A percentile compares a stretch with the other conserved stretches of the same genome.
These are phyloP conservation scores for Rhipidura dahli DNA, from an alignment of 2,113 vertebrate genomes.

Conservation along the genomic window DNA sequence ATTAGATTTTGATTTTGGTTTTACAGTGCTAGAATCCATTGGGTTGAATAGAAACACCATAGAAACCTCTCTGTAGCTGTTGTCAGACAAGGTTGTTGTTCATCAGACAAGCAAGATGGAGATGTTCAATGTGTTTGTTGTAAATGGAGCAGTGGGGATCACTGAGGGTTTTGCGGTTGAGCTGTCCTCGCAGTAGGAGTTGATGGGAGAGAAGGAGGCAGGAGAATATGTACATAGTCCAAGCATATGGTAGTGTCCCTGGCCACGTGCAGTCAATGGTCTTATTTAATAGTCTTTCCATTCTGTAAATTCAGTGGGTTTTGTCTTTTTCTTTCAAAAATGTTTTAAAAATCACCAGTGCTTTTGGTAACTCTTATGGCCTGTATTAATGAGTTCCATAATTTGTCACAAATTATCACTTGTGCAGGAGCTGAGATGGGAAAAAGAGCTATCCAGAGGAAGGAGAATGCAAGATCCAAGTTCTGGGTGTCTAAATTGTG, in stretches of 20 bases:
- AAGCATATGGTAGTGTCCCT: fast-evolving
- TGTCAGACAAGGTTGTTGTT: not conserved
- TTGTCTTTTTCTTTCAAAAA: not conserved
- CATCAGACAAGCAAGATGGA: not conserved
- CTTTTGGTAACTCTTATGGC: not conserved
- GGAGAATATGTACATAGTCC: not conserved
- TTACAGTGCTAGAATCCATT: not conserved
- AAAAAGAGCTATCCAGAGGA: not conserved
- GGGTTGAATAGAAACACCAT: not conserved
- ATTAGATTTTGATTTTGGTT: not conserved
- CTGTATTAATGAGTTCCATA: not conserved
- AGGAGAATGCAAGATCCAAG: not conserved
- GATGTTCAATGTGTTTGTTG: fast-evolving
- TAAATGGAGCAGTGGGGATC: not conserved
- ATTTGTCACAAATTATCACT: not conserved
- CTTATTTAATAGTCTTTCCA: not conserved
- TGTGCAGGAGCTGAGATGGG: not conserved
- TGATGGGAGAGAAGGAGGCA: not conserved
- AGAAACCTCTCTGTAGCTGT: not conserved
- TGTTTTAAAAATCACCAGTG: not conserved
- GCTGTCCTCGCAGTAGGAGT: not conserved
- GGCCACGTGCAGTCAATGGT: not conserved
- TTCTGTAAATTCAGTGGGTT: not conserved
- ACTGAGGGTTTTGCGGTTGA: not conserved
- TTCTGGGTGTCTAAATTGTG: not conserved